phyloP scores from a whole-genome alignment of 2,797 vertebrate species.

The Phyllotis vaccarum region DNA sequence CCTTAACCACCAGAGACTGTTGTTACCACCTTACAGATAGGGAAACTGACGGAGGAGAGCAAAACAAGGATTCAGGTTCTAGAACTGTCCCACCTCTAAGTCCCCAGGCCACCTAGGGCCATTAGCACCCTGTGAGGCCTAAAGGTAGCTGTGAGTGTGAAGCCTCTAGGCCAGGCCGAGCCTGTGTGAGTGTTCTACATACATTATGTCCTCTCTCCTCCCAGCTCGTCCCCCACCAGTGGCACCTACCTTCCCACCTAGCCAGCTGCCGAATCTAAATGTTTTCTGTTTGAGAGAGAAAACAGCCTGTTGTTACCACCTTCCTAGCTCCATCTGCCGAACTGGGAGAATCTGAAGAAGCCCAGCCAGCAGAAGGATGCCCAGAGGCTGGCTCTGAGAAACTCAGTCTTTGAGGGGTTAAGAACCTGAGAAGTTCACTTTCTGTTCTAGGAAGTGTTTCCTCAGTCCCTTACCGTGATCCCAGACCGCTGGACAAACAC shows the following conservation, averaged over 20 bases:
- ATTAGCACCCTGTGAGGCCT: neutral
- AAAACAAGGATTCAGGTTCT: neutral
- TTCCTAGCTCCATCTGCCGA: neutral
- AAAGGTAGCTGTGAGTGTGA: neutral
- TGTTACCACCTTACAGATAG: neutral
- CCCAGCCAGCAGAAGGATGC: neutral
- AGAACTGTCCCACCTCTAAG: neutral
- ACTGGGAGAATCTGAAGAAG: neutral
- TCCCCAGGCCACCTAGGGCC: neutral
- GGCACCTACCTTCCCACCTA: neutral
- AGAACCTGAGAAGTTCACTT: neutral
- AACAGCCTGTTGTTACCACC: neutral
- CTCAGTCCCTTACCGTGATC: neutral
- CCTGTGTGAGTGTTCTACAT: accelerated
- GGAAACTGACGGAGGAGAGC: neutral
- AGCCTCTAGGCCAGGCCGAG: neutral
- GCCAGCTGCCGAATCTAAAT: neutral
- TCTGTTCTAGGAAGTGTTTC: neutral
- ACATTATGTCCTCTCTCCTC: accelerated
- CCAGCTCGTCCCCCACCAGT: neutral
- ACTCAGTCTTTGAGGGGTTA: neutral
- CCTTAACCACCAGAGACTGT: neutral
- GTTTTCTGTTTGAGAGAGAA: slow-evolving; percentile 26
- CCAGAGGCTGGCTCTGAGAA: neutral
- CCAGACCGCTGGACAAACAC: neutral